Evolutionary conservation across 1,140 invertebrate species (phyloP).

Genomic region (Eurosta solidaginis): DNA sequence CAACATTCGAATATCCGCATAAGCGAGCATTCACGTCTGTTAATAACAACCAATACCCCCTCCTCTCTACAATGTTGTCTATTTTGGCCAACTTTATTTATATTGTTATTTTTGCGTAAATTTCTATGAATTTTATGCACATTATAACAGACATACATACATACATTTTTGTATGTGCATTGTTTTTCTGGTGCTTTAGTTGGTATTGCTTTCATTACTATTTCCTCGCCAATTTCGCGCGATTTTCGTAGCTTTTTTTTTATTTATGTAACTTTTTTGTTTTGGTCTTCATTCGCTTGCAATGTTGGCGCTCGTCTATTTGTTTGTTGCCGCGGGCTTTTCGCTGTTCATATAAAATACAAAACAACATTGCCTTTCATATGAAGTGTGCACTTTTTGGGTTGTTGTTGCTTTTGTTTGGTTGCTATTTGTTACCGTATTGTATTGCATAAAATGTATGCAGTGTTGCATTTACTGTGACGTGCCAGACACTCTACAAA

Average conservation of each 20-base stretch:
- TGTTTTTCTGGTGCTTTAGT: not conserved
- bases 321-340: not conserved
- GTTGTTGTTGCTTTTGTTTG: not conserved
- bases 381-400: not conserved
- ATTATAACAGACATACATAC: too few species aligned
- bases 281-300: not conserved
- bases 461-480: constrained; percentile 9
- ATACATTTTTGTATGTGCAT: not conserved
- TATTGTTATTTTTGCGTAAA: not conserved
- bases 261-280: not conserved
- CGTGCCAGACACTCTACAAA: constrained; percentile 13
- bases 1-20: too few species aligned
- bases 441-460: not conserved
- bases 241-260: not conserved
- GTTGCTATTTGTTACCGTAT: not conserved
- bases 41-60: too few species aligned
- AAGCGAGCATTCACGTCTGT: too few species aligned
- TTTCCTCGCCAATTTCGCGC: constrained; percentile 11
- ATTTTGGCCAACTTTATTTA: not conserved
- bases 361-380: constrained; percentile 1
- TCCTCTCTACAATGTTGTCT: too few species aligned
- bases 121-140: not conserved
- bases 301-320: not conserved
- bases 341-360: not conserved
- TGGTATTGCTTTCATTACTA: too few species aligned